A percentile compares a stretch with the other conserved stretches of the same genome.
phyloP scores from a whole-genome alignment of 1,140 invertebrate genomes.

The Ceratina calcarata region DNA sequence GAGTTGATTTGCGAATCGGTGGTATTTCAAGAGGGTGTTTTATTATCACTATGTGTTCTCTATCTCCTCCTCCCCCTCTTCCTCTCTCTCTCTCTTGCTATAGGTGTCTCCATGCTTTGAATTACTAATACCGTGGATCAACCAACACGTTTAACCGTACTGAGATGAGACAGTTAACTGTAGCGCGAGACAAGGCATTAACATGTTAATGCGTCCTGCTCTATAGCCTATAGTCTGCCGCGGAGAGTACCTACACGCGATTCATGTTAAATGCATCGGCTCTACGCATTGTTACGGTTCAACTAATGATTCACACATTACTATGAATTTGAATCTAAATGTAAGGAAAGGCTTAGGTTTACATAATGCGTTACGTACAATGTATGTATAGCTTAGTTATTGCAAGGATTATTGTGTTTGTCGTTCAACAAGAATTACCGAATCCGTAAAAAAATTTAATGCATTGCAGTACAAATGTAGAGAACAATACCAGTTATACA shows the following conservation, averaged over 20 bases:
- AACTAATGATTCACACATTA: conserved; percentile 27
- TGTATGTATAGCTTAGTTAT: neutral
- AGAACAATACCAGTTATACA: too few species aligned
- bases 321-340: conserved; percentile 40
- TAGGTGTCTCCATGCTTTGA: conserved; percentile 40
- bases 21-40: conserved; percentile 22
- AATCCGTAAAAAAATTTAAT: too few species aligned
- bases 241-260: conserved; percentile 18
- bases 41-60: conserved; percentile 37
- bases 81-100: neutral
- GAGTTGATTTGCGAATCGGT: conserved; percentile 7
- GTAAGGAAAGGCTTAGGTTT: conserved; percentile 23
- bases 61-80: neutral
- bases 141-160: conserved; percentile 34
- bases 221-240: conserved; percentile 20
- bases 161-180: conserved; percentile 44
- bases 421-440: too few species aligned
- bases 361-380: neutral
- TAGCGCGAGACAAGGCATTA: conserved; percentile 49
- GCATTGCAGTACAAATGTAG: too few species aligned
- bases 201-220: conserved; percentile 43
- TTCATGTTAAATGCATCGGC: conserved; percentile 49
- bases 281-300: conserved; percentile 40
- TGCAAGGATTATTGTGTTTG: too few species aligned
- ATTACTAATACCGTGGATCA: conserved; percentile 47